phyloP scores from a whole-genome alignment of 2,797 vertebrate species.

The Brotogeris chrysoptera region DNA sequence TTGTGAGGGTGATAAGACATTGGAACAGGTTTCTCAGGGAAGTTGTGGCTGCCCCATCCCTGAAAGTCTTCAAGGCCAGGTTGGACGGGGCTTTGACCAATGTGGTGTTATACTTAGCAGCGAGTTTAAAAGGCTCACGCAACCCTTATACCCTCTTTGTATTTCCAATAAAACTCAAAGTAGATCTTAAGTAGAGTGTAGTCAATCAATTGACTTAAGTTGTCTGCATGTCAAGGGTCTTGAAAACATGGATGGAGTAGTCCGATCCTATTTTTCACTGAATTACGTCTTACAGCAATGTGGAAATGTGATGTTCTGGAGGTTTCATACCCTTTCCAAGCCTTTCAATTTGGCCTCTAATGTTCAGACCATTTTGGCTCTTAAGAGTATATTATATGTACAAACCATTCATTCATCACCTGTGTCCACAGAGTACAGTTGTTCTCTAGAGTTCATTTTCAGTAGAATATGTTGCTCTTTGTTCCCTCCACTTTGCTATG shows the following conservation, averaged over 20 bases:
- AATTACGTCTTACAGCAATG: not conserved
- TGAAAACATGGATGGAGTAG: not conserved
- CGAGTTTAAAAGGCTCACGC: not conserved
- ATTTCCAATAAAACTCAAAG: not conserved
- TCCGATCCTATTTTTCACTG: not conserved
- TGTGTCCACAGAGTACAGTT: not conserved
- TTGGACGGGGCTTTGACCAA: not conserved
- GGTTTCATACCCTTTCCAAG: conserved; percentile 25
- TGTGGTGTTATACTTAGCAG: not conserved
- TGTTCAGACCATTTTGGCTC: not conserved
- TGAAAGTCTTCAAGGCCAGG: not conserved
- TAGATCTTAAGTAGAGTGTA: not conserved
- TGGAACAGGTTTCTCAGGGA: not conserved
- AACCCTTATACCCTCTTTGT: not conserved
- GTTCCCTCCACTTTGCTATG: not conserved
- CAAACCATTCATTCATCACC: not conserved
- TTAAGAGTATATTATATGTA: not conserved
- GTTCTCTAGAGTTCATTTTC: not conserved
- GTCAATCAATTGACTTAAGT: not conserved
- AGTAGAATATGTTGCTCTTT: not conserved
- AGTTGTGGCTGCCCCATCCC: not conserved
- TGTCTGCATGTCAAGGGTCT: not conserved
- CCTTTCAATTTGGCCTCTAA: not conserved
- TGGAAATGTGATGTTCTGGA: not conserved
- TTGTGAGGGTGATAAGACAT: not conserved